phyloP scores from a whole-genome alignment of 2,888 invertebrate species.

The Lepas anatifera region DNA sequence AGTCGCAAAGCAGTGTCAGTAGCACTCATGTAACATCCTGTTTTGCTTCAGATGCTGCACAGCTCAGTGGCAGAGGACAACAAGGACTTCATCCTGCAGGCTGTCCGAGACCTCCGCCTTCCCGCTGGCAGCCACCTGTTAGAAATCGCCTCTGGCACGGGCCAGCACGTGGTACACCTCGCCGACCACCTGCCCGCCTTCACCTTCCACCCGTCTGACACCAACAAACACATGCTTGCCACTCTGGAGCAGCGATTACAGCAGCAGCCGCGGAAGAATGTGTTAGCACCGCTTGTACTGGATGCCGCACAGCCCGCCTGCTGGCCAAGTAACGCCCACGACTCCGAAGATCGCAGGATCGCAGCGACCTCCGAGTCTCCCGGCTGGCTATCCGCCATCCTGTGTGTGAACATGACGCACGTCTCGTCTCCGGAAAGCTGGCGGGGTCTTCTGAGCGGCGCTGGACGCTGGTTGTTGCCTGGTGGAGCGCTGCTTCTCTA shows the following conservation, averaged over 20 bases:
- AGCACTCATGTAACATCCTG: too few species aligned
- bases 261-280: background rate
- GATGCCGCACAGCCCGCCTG: background rate
- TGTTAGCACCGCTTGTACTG: background rate
- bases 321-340: too few species aligned
- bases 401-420: slow-evolving; percentile 6
- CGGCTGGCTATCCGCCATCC: slow-evolving; percentile 3
- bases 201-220: slow-evolving; percentile 6
- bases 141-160: slow-evolving; percentile 7
- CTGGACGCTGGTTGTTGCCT: background rate
- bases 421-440: background rate
- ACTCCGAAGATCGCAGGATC: too few species aligned
- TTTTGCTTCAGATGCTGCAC: slow-evolving; percentile 6
- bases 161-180: slow-evolving; percentile 9
- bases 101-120: background rate
- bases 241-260: background rate
- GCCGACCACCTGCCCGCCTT: background rate
- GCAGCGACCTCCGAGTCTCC: too few species aligned
- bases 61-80: background rate
- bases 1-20: too few species aligned
- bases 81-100: background rate
- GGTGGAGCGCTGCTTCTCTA: background rate
- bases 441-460: background rate
- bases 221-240: background rate
- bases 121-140: background rate